phyloP scores from a whole-genome alignment of 2,113 vertebrate species.

The Aphyosemion australe region DNA sequence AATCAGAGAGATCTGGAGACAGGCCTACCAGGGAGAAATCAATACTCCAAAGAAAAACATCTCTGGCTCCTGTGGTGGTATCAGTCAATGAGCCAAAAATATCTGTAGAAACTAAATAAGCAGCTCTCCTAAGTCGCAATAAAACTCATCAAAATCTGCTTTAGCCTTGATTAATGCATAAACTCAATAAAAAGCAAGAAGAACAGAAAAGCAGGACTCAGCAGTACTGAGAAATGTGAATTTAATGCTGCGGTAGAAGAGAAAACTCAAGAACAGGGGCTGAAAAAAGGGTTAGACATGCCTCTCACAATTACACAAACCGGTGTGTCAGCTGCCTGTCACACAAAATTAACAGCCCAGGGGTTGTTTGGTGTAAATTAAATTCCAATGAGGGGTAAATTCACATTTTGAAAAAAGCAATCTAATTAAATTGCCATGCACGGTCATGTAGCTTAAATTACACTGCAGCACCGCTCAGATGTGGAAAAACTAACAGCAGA shows the following conservation, averaged over 20 bases:
- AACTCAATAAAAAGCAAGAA: constrained; percentile 5
- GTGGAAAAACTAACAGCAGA: constrained; percentile 29
- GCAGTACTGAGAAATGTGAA: not conserved
- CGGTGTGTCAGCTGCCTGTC: constrained; percentile 57
- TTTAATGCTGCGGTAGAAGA: constrained; percentile 28
- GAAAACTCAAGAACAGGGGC: no score
- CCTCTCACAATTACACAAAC: constrained; percentile 28
- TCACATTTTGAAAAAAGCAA: constrained; percentile 33
- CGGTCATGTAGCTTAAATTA: constrained; percentile 69
- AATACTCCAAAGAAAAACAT: constrained; percentile 49
- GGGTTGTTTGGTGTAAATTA: constrained; percentile 68
- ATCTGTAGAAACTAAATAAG: constrained; percentile 41
- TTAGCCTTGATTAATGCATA: constrained; percentile 13
- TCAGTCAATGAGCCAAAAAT: constrained; percentile 51
- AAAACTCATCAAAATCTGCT: constrained; percentile 17
- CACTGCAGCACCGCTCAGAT: constrained; percentile 63
- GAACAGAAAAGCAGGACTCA: not conserved
- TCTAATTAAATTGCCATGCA: constrained; percentile 73
- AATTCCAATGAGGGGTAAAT: constrained; percentile 63
- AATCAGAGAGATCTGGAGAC: constrained; percentile 35
- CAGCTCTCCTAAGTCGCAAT: constrained; percentile 23
- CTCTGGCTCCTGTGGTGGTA: constrained; percentile 38
- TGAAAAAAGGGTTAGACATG: not conserved
- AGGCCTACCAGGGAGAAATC: constrained; percentile 40
- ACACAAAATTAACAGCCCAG: constrained; percentile 53